Evolutionary conservation across 1,140 invertebrate genomes (phyloP), one percentile per base, ranked within the genome.

Genomic region (Theocolax elegans): DNA sequence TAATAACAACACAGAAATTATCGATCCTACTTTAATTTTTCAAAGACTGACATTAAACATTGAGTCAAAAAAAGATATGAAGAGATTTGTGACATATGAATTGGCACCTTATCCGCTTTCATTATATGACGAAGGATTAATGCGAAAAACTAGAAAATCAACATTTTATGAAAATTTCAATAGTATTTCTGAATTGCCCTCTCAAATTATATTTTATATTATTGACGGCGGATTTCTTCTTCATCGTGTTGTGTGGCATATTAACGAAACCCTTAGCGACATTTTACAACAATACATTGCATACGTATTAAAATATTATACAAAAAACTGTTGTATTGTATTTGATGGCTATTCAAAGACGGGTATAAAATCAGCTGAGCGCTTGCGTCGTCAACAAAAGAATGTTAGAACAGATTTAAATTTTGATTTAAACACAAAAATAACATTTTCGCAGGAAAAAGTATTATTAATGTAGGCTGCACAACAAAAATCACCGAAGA

Each of bases 1-100:
- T 25, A n/a, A 31, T 15, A 12, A 58, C 4, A 10, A 44, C 25
- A n/a, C 8, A 7, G n/a, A 44, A n/a, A 12, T n/a, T 44, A 44
- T 60, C 4, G n/a, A 60, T 25, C 58, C 40, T 15, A 44, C 58
- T 0, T 27, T 60, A 7, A 60, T 60, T 25, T 60, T 60, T 44
- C 38, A 60, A 60, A 13, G 58, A 23, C 42, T 60, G 25, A 27
- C 38, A 15, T 15, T 29, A 25, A 23, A 19, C 7, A 8, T 60
- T 1, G 1, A 44, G 44, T 21, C 15, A n/a, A 44, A 60, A 60
- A 15, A 23, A 6, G 40, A 42, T 15, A 27, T 60, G 25, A 44
- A 44, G 27, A 3, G 27, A 44, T 60, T 25, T 42, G 25, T 60
- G 15, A 10, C 0, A 25, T 27, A 44, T n/a, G 40, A 60, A 29